A percentile compares a stretch with the other conserved stretches of the same genome.
Evolutionary conservation across 2,888 invertebrate species (phyloP).

Genomic region (Flexamia atlantica): DNA sequence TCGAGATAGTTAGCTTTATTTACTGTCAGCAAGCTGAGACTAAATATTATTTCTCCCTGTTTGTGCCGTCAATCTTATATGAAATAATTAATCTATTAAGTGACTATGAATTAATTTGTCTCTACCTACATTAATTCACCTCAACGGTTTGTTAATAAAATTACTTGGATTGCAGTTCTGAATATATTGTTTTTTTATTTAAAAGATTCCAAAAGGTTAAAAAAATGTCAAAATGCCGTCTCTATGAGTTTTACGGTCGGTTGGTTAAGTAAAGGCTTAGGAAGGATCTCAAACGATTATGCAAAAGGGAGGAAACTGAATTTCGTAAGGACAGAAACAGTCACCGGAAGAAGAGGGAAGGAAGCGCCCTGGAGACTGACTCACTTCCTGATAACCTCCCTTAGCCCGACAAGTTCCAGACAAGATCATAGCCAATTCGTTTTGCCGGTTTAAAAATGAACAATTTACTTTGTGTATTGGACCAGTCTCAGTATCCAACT

Average conservation of each 20-base stretch:
- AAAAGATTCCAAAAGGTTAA: no score
- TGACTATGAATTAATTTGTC: no score
- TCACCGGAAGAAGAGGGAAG: conserved; percentile 35
- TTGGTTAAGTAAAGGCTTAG: background rate
- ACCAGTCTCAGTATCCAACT: no score
- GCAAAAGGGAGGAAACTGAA: conserved; percentile 39
- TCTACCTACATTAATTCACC: no score
- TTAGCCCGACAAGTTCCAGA: background rate
- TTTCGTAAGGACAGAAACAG: conserved; percentile 40
- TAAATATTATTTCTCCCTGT: no score
- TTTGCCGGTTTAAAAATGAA: no score
- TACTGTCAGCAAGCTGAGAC: background rate
- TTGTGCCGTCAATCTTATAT: no score
- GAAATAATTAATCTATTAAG: no score
- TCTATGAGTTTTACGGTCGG: background rate
- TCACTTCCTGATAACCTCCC: conserved; percentile 15
- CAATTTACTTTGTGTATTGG: no score
- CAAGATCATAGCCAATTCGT: background rate
- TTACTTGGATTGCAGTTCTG: no score
- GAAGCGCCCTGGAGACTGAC: conserved; percentile 38
- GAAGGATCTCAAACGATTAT: conserved; percentile 37
- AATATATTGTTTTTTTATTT: no score
- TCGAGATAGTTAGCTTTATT: background rate
- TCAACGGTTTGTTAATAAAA: no score
- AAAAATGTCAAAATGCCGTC: background rate